Evolutionary conservation across 2,888 invertebrate genomes (phyloP), one percentile per base, ranked within the genome.

Genomic region (Calliphora vomitoria): DNA sequence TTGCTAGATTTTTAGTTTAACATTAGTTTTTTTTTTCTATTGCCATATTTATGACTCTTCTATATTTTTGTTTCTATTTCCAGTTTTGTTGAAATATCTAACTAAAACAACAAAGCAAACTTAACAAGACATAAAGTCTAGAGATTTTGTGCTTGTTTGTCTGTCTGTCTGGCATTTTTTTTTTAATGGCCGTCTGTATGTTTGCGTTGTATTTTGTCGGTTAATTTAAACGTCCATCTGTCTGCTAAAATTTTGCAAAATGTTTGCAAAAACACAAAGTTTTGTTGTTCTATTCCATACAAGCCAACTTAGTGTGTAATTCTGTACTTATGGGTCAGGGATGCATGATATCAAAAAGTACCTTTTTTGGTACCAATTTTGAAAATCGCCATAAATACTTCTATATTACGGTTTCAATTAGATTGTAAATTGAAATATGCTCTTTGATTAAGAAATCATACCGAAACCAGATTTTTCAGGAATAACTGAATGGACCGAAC

Each of bases 51-150:
- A 74, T 62, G 79, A 38, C 72, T 31, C 58, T 13, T 66, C 8
- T 64, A 68, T 66, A 4, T 55, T 58, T 53, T 53, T 55, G 20
- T 75, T 69, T 69, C 35, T 4, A 18, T 58, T 38, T 55, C 44
- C 13, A 44, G 18, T 50, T 41, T 83, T 53, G 13, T 71, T 47
- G 5, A 25, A 13, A 8, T 31, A 44, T 4, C 18, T 35, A 44
- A 50, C 18, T 10, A 15, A 31, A 38, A 18, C 15, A 31, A 20
- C 25, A 72, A 18, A 53, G 31, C 66, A 60, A 72, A 72, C 20
- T 25, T 68, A 47, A 50, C 81, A 76, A 78, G 87, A 84, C 87
- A 84, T 72, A 66, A 81, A 84, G 87, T 87, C 87, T 87, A 81
- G 76, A 78, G 72, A 64, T 81, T 84, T 72, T 66, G 47, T 50